These are phyloP conservation scores for Drosophila nr. perissopoda DNA, from an alignment of 2,888 invertebrate genomes.

Conservation along the genomic window DNA sequence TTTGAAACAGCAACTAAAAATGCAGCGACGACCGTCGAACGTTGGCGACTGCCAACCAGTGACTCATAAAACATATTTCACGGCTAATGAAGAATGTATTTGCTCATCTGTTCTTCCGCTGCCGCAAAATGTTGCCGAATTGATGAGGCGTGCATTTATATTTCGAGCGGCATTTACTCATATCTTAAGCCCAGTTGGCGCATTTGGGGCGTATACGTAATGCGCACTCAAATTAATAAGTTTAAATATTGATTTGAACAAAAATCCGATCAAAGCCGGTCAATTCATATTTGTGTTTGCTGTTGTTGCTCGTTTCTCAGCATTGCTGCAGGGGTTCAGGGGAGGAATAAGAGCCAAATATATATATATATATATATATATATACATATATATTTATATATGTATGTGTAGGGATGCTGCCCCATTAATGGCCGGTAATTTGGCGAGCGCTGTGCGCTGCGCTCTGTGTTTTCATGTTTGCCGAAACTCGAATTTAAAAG, in stretches of 20 bases:
- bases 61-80: constrained; percentile 66
- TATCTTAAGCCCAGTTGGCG: constrained; percentile 2
- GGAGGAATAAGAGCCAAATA: background rate
- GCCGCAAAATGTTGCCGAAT: background rate
- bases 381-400: background rate
- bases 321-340: background rate
- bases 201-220: constrained; percentile 54
- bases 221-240: constrained; percentile 36
- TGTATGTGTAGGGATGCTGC: constrained; percentile 29
- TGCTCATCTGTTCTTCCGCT: background rate
- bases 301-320: background rate
- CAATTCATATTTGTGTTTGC: background rate
- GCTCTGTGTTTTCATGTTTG: constrained; percentile 72
- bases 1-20: constrained; percentile 75
- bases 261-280: background rate
- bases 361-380: background rate
- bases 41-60: constrained; percentile 33
- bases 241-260: constrained; percentile 50
- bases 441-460: constrained; percentile 50
- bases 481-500: constrained; percentile 76
- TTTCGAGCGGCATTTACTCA: constrained; percentile 25
- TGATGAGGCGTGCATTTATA: constrained; percentile 11
- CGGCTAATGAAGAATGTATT: constrained; percentile 32
- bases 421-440: constrained; percentile 75
- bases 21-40: constrained; percentile 21